Evolutionary conservation across 1,140 invertebrate species (phyloP).

Genomic region (Ceratosolen solmsi): DNA sequence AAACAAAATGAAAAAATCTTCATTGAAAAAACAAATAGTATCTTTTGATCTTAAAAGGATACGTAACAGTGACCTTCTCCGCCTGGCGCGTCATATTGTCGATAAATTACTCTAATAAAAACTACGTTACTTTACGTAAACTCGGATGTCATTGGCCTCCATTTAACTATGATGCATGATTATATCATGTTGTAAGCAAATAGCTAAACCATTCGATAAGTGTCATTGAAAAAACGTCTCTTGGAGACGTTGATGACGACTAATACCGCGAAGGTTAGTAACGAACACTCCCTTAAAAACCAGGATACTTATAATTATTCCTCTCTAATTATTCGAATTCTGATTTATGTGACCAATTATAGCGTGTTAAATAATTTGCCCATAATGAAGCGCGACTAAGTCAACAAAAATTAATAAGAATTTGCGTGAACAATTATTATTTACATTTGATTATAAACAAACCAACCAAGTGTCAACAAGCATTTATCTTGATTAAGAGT

Average conservation of each 20-base stretch:
- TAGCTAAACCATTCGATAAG: background rate
- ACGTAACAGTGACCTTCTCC: background rate
- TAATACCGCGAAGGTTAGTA: background rate
- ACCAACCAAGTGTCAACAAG: background rate
- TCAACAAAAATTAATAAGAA: background rate
- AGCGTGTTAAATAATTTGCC: background rate
- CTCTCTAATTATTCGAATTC: background rate
- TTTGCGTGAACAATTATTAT: background rate
- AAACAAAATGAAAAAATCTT: too few species aligned
- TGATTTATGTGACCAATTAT: constrained; percentile 5
- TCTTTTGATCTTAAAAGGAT: background rate
- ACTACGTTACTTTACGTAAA: background rate
- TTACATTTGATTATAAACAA: background rate
- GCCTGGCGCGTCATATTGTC: background rate
- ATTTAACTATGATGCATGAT: constrained; percentile 12
- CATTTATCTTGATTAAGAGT: background rate
- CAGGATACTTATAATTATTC: background rate
- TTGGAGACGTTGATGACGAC: background rate
- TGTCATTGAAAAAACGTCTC: background rate
- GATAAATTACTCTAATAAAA: constrained; percentile 3
- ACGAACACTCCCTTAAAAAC: background rate
- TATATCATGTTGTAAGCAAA: background rate
- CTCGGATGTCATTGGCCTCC: constrained; percentile 9
- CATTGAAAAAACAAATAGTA: background rate
- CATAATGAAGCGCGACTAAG: background rate